These are phyloP conservation scores for Buphagus erythrorhynchus DNA, from an alignment of 2,797 vertebrate species.

Conservation along the genomic window DNA sequence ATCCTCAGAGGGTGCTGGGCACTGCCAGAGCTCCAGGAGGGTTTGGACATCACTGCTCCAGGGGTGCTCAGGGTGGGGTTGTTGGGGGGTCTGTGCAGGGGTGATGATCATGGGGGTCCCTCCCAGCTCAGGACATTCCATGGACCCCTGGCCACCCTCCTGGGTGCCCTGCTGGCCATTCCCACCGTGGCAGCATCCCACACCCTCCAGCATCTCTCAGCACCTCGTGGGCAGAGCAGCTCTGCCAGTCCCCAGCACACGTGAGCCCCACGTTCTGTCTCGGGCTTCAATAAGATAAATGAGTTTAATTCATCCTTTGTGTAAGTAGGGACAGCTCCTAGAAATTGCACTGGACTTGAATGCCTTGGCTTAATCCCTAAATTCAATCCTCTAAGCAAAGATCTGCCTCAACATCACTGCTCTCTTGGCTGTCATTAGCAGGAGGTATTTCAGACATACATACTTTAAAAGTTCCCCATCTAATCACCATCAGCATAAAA, in stretches of 20 bases:
- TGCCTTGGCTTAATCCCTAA: neutral
- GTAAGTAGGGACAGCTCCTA: neutral
- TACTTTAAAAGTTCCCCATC: neutral
- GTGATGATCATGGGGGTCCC: neutral
- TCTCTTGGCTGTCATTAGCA: neutral
- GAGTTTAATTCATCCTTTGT: conserved; percentile 49
- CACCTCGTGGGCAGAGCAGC: neutral
- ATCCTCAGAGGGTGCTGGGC: neutral
- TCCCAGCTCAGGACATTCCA: neutral
- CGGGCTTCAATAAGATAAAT: conserved; percentile 29
- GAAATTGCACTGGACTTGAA: neutral
- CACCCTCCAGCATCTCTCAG: neutral
- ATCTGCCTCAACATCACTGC: neutral
- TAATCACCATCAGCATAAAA: neutral
- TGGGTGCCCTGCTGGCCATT: neutral
- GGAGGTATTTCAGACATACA: neutral
- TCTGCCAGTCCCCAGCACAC: neutral
- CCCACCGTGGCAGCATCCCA: neutral
- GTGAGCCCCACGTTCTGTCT: neutral
- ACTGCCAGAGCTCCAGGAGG: neutral
- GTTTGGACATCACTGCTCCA: no score
- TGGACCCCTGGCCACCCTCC: neutral
- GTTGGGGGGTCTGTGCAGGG: neutral
- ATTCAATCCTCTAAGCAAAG: neutral
- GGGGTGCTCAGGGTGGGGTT: neutral